Evolutionary conservation across 2,113 vertebrate genomes (phyloP), one percentile per base, ranked within the genome.

Genomic region (Protobothrops mucrosquamatus): DNA sequence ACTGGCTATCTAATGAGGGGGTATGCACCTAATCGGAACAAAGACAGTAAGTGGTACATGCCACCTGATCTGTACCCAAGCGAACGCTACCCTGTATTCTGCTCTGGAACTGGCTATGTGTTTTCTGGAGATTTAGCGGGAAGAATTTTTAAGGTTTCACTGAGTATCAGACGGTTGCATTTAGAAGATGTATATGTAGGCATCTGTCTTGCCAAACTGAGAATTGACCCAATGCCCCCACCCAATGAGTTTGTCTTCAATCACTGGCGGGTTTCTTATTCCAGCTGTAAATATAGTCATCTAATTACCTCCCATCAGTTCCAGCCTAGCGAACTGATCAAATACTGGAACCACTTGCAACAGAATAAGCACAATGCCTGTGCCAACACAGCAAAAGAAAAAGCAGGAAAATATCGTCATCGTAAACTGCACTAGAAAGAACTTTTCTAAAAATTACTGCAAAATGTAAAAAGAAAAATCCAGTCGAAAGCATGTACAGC

Each of bases 241-340:
- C 98, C 99, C 95, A 99, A 99, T 2, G 98, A 98, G 92, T 99
- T 99, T 95, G 98, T 99, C 88, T 99, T 99, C 97, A 99, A 99
- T 97, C 99, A 99, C 98, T 99, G 99, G 99, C 97, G 99, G 93
- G 99, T 99, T 96, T 98, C 98, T 96, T 99, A 99, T 90, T 99
- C 98, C 96, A 99, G 99, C 97, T 99, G 99, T 98, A 99, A 99
- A 97, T 99, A 99, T 96, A 99, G 98, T 95, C 98, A 99, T 95
- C 98, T 99, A 94, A 99, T 99, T 97, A 99, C 99, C 93, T 99
- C 99, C 90, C 99, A 99, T 96, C 98, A 99, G 96, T 99, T 99
- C 96, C 98, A 98, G 59, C 99, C 99, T 61, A 98, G 98, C 26
- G 99, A 99, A 96, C 97, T 99, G 96, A 97, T 99, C 88, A 99